phyloP scores from a whole-genome alignment of 53 echinoderm and acorn worm genomes.

The Temnopleurus reevesii region DNA sequence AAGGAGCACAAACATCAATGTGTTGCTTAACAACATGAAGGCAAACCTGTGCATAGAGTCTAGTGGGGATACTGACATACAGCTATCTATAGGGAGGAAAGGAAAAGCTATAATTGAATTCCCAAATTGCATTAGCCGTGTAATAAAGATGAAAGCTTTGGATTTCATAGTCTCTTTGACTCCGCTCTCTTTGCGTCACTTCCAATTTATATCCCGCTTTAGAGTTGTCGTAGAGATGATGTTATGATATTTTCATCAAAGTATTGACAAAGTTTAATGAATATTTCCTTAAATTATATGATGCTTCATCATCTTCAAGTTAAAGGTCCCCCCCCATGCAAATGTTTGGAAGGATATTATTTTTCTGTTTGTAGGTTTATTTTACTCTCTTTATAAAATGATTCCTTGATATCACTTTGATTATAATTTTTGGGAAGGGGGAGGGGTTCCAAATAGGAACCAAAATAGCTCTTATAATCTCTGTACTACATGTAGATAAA shows the following conservation, averaged over 20 bases:
- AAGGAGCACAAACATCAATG: not conserved
- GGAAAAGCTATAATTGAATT: constrained; percentile 22
- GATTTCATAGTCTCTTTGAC: not conserved
- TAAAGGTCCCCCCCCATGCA: too few relatives aligned
- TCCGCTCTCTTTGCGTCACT: constrained; percentile 21
- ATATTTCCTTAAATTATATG: not conserved
- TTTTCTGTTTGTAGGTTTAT: too few relatives aligned
- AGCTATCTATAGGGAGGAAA: not conserved
- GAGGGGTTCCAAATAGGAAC: too few relatives aligned
- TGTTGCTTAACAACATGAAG: not conserved
- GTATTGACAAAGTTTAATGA: not conserved
- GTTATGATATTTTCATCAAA: not conserved
- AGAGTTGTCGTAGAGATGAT: not conserved
- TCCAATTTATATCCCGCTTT: constrained; percentile 2
- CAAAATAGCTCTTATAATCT: too few relatives aligned
- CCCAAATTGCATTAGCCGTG: constrained; percentile 19
- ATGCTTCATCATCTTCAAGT: too few relatives aligned
- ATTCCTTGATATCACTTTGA: too few relatives aligned
- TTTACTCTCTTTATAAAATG: too few relatives aligned
- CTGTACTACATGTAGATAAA: too few relatives aligned
- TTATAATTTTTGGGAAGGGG: too few relatives aligned
- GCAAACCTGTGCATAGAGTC: not conserved
- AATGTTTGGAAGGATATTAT: too few relatives aligned
- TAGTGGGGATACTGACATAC: not conserved
- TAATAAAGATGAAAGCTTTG: constrained; percentile 24